Evolutionary conservation across 1,140 invertebrate genomes (phyloP).

Genomic region (Ctenoplectra terminalis): DNA sequence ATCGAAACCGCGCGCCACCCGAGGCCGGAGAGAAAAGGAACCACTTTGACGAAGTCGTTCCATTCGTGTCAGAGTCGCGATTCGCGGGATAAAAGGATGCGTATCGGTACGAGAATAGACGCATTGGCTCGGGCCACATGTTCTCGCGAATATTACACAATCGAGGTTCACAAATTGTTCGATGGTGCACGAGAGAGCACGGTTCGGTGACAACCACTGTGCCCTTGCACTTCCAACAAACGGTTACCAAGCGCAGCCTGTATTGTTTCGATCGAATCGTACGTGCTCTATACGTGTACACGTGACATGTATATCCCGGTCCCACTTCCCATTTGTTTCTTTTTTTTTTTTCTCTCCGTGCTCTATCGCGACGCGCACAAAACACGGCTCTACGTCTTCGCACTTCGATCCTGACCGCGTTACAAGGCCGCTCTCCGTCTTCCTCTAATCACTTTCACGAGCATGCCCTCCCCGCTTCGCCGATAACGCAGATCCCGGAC

Average conservation of each 20-base stretch:
- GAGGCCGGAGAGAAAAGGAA: background rate
- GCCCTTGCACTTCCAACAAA: constrained; percentile 51
- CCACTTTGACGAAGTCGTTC: background rate
- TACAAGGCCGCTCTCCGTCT: constrained; percentile 18
- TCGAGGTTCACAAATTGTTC: background rate
- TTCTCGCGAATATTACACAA: constrained; percentile 1
- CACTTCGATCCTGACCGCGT: constrained; percentile 44
- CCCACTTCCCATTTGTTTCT: background rate
- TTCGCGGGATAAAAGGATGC: background rate
- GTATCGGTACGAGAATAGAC: constrained; percentile 21
- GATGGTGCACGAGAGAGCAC: background rate
- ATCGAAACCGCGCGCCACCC: background rate
- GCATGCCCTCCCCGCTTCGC: background rate
- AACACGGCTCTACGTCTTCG: background rate
- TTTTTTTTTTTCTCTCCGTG: background rate
- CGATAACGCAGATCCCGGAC: background rate
- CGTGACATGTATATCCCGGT: too few species aligned
- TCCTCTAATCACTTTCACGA: constrained; percentile 36
- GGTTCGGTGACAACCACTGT: constrained; percentile 38
- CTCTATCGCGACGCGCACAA: constrained; percentile 6
- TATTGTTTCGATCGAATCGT: constrained; percentile 49
- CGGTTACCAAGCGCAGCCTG: constrained; percentile 37
- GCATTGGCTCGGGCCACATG: background rate
- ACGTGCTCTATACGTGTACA: background rate
- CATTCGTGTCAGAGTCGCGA: background rate